Conservation (phyloP, 2,888 invertebrate genomes). For the Saturnia pavonia region DNA sequence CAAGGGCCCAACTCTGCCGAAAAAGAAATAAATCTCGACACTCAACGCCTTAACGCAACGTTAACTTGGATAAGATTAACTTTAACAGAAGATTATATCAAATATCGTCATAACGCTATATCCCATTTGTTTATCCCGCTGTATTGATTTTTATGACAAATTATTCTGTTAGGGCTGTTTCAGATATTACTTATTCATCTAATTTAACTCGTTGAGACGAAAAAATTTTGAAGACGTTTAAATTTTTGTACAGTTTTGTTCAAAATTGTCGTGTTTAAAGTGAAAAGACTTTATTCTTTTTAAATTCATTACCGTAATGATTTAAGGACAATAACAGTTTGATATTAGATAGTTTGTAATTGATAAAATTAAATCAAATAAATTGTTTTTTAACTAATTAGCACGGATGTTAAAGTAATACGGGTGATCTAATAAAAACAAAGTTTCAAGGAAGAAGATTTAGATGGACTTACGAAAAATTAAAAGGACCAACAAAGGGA, state of each 20-base stretch:
- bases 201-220: no score
- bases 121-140: no score
- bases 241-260: not conserved
- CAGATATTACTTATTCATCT: no score
- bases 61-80: not conserved
- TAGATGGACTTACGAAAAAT: not conserved
- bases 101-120: not conserved
- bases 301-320: not conserved
- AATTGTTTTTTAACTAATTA: not conserved
- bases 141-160: not conserved
- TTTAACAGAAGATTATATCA: not conserved
- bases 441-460: not conserved
- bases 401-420: not conserved
- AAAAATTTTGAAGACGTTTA: no score
- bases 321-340: not conserved
- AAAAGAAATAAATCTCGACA: not conserved
- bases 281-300: not conserved
- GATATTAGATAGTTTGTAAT: not conserved
- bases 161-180: not conserved
- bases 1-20: conserved; percentile 24
- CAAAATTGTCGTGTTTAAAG: not conserved
- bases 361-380: not conserved
- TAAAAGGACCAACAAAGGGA: not conserved
- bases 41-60: not conserved
- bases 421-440: not conserved